phyloP scores from a whole-genome alignment of 2,113 vertebrate species.

The Hippoglossus stenolepis region DNA sequence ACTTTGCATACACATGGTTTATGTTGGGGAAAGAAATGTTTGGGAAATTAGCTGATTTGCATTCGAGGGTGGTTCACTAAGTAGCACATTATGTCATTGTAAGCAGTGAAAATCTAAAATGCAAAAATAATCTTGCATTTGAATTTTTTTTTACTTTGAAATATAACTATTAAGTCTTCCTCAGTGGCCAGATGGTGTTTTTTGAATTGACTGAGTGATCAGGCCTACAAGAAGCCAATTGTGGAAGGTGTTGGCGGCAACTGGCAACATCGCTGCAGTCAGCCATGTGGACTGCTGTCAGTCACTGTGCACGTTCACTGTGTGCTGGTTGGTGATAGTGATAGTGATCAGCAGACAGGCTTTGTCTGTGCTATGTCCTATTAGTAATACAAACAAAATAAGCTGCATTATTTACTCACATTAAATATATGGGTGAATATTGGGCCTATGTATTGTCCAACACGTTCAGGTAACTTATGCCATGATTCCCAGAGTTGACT shows the following conservation, averaged over 20 bases:
- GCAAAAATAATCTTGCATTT: neutral
- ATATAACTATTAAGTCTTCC: neutral
- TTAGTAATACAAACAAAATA: too few relatives aligned
- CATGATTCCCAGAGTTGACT: too few relatives aligned
- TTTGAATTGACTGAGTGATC: neutral
- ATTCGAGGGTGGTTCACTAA: too few relatives aligned
- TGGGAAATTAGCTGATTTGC: too few relatives aligned
- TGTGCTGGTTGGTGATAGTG: neutral
- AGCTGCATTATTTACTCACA: too few relatives aligned
- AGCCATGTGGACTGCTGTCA: slow-evolving; percentile 10
- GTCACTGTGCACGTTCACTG: neutral
- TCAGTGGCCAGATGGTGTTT: neutral
- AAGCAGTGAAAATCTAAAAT: neutral
- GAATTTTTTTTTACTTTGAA: neutral
- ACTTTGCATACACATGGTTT: neutral
- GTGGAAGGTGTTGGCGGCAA: slow-evolving; percentile 6
- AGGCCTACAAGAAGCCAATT: neutral
- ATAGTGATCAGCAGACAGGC: neutral
- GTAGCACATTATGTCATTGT: too few relatives aligned
- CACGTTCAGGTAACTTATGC: too few relatives aligned
- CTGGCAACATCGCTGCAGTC: neutral
- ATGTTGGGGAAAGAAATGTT: too few relatives aligned
- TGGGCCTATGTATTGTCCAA: too few relatives aligned
- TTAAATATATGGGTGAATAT: too few relatives aligned
- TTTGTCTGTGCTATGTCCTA: too few relatives aligned